phyloP scores from a whole-genome alignment of 2,113 vertebrate species.

The Pao palembangensis region DNA sequence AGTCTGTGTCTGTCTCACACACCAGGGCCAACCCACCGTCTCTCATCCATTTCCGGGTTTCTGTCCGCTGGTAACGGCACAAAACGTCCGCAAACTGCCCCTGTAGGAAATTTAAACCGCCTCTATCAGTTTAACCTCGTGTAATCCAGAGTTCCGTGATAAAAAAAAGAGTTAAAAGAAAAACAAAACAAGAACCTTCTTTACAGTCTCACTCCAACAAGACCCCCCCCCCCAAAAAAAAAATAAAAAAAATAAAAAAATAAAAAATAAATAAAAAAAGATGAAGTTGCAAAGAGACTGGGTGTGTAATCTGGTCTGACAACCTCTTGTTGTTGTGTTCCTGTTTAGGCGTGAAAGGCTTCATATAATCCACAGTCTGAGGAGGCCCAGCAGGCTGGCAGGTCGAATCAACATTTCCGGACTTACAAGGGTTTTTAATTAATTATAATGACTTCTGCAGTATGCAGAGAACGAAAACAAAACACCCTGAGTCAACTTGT shows the following conservation, averaged over 20 bases:
- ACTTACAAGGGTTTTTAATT: too few relatives aligned
- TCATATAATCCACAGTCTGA: neutral
- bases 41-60: slow-evolving; percentile 70
- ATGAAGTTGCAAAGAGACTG: slow-evolving; percentile 15
- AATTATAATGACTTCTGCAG: too few relatives aligned
- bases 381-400: too few relatives aligned
- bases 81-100: neutral
- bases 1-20: slow-evolving; percentile 18
- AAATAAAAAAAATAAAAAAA: neutral
- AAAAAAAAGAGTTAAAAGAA: neutral
- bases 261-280: neutral
- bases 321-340: slow-evolving; percentile 30
- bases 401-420: too few relatives aligned
- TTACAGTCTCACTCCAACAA: too few relatives aligned
- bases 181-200: too few relatives aligned
- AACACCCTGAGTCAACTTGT: neutral
- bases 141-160: neutral
- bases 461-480: neutral
- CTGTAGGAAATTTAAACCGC: too few relatives aligned
- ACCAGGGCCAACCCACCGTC: slow-evolving; percentile 32
- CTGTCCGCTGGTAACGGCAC: slow-evolving; percentile 11
- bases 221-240: neutral
- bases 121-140: neutral
- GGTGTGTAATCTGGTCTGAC: slow-evolving; percentile 64
- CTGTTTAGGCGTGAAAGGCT: slow-evolving; percentile 6